Conservation (phyloP, 1,140 invertebrate species). For the Brachionus angularis region DNA sequence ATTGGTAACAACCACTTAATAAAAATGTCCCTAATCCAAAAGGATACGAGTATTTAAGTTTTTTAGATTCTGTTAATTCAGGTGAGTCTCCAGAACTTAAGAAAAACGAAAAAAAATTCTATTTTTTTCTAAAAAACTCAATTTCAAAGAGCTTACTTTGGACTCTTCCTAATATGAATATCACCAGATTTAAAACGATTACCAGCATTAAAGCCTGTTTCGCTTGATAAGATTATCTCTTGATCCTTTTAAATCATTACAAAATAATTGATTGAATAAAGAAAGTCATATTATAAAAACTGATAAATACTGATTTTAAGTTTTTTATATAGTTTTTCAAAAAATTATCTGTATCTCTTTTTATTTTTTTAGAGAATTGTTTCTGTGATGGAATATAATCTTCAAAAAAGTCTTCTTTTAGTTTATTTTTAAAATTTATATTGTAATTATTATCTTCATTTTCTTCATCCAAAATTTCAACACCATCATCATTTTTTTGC, state of each 20-base stretch:
- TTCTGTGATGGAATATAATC: too few species aligned
- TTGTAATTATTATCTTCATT: too few species aligned
- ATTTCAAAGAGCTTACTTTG: neutral
- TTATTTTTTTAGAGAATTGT: neutral
- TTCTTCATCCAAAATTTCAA: too few species aligned
- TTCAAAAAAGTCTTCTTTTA: too few species aligned
- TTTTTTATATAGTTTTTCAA: conserved; percentile 34
- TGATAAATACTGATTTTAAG: conserved; percentile 15
- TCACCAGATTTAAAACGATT: conserved; percentile 26
- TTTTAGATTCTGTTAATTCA: conserved; percentile 15
- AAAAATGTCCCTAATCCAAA: conserved; percentile 16
- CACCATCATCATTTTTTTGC: too few species aligned
- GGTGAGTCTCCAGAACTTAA: conserved; percentile 8
- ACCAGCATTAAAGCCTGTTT: conserved; percentile 15
- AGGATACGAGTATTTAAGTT: conserved; percentile 30
- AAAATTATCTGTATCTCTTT: conserved; percentile 31
- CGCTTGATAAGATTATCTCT: conserved; percentile 39
- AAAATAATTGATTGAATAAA: neutral
- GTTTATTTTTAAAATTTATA: too few species aligned
- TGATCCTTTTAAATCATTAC: conserved; percentile 11
- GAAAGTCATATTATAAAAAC: neutral
- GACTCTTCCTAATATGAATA: conserved; percentile 13
- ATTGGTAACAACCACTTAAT: conserved; percentile 26
- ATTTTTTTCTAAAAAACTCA: neutral
- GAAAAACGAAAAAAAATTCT: neutral